Base-by-base conservation (phyloP, 2,888 invertebrate species). In the Deroplatys truncata region DNA sequence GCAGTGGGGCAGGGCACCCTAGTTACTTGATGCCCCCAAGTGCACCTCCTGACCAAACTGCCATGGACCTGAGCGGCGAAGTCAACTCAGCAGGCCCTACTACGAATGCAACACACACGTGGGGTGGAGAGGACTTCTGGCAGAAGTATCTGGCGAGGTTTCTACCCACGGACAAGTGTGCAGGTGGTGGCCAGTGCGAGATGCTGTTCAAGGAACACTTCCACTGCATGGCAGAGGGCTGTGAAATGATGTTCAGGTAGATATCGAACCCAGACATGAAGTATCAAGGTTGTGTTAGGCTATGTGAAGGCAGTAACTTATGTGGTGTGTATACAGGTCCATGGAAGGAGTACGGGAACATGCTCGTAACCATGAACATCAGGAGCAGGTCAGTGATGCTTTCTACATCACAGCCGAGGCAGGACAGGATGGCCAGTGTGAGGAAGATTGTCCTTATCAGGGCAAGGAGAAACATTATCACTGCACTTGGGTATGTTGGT, bases 331-430 rank as follows among this genome's bases (percentile, higher is more conserved):
- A 28, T 94, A 93, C 91, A 93, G 94, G 89, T 93, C 93, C 88
- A 94, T 94, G 91, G 95, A 95, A 84, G 97, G 97, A 15, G 98
- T 98, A 91, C 94, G 97, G 91, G 98, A 98, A 92, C 98, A 98
- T 92, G 96, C 98, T 0, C 95, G 97, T 93, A 97, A 97, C 91
- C 98, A 98, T 93, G 98, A 98, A 92, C 96, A 97, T 90, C 98
- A 98, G 93, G 97, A 97, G 92, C 96, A 97, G 92, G 96, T 98
- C 88, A 97, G 97, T 0, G 97, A 97, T 31, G 96, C 97, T 4
- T 97, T 96, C 93, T 96, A 96, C 92, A 95, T 95, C 0, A 95
- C 95, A 86, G 95, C 95, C 5, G 95, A 96, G 87, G 95, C 95
- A 89, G 95, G 95, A 90, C 96, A 49, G 31, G 89, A 89, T 16